Conservation (phyloP, 2,888 invertebrate species). For the Trilocha varians region DNA sequence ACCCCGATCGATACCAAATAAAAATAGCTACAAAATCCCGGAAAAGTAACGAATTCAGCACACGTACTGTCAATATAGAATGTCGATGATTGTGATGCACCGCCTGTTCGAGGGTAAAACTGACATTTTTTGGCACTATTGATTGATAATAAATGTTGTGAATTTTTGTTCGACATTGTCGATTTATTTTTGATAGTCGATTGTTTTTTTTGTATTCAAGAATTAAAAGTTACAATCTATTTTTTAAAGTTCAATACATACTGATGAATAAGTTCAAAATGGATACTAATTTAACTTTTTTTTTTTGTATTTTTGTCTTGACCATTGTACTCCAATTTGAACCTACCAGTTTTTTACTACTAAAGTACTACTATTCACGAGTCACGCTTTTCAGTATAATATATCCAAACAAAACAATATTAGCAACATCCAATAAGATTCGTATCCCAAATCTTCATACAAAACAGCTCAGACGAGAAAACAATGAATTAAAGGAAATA, state of each 20-base stretch:
- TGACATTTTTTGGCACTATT: slow-evolving; percentile 35
- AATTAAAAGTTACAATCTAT: too few species aligned
- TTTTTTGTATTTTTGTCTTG: too few species aligned
- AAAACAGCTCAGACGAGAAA: not conserved
- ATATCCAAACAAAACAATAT: too few species aligned
- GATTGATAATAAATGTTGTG: slow-evolving; percentile 53
- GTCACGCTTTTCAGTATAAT: too few species aligned
- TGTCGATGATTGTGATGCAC: slow-evolving; percentile 68
- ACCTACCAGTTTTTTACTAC: too few species aligned
- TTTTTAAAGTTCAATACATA: too few species aligned
- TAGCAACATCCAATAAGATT: too few species aligned
- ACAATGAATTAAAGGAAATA: not conserved
- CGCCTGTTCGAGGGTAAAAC: slow-evolving; percentile 44
- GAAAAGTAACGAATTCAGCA: slow-evolving; percentile 54
- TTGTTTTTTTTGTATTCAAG: not conserved
- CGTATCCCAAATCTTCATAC: too few species aligned
- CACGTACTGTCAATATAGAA: slow-evolving; percentile 71
- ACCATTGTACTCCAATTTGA: too few species aligned
- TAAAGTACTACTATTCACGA: too few species aligned
- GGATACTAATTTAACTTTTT: too few species aligned
- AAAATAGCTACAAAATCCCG: slow-evolving; percentile 65
- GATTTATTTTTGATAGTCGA: not conserved
- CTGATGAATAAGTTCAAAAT: too few species aligned
- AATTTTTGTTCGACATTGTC: not conserved
- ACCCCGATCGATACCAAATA: slow-evolving; percentile 58